Evolutionary conservation across 2,888 invertebrate genomes (phyloP).

Genomic region (Cantharis nigra): DNA sequence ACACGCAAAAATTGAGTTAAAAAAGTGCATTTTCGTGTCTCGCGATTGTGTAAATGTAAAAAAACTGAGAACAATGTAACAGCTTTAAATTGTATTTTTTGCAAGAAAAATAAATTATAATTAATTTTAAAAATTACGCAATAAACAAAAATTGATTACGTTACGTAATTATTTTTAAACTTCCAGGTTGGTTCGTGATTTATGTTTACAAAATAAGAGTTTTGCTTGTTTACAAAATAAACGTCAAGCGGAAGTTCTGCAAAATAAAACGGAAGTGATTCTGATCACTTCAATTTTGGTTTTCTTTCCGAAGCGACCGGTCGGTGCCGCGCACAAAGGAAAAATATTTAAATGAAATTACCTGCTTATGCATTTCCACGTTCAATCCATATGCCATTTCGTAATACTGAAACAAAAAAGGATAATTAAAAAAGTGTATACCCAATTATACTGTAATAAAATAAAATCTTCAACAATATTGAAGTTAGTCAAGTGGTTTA

Average conservation of each 20-base stretch:
- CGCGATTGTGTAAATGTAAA: constrained; percentile 26
- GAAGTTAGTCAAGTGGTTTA: constrained; percentile 12
- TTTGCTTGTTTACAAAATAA: background rate
- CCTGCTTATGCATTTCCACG: constrained; percentile 98
- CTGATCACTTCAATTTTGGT: background rate
- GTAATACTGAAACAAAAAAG: constrained; percentile 83
- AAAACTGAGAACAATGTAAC: constrained; percentile 6
- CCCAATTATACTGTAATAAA: background rate
- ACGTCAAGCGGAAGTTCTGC: background rate
- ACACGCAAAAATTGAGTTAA: constrained; percentile 36
- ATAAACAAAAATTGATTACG: background rate
- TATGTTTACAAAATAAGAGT: background rate
- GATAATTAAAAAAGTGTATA: background rate
- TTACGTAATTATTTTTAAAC: background rate
- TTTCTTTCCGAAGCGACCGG: background rate
- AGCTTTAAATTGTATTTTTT: background rate
- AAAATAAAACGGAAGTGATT: background rate
- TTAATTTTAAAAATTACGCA: background rate
- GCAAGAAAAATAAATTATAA: background rate
- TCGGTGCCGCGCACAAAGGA: background rate
- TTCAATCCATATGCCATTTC: constrained; percentile 97
- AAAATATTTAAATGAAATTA: constrained; percentile 55
- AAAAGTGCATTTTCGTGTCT: constrained; percentile 40
- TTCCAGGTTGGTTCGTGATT: background rate
- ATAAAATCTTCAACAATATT: background rate